Conservation (phyloP, 2,797 vertebrate genomes). For the Characodon lateralis region DNA sequence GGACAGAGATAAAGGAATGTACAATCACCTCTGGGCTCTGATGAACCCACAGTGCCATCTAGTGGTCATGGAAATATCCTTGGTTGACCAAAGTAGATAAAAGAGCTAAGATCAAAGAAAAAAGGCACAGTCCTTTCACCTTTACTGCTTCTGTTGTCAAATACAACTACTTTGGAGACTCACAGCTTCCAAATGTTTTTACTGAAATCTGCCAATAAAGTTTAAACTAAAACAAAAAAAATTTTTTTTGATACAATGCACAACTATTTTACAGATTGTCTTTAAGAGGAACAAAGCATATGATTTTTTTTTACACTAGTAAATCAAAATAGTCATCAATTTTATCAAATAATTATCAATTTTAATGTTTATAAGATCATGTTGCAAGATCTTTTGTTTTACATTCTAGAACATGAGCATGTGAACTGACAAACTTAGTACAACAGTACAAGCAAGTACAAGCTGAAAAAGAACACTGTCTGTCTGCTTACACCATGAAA, state of each 20-base stretch:
- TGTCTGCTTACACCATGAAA: not conserved
- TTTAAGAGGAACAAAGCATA: not conserved
- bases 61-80: slow-evolving; percentile 33
- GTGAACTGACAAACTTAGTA: not conserved
- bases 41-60: slow-evolving; percentile 61
- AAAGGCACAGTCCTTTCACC: slow-evolving; percentile 26
- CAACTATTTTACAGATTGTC: slow-evolving; percentile 20
- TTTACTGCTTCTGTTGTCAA: slow-evolving; percentile 31
- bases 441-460: not conserved
- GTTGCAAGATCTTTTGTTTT: slow-evolving; percentile 7
- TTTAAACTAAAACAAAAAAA: slow-evolving; percentile 16
- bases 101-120: slow-evolving; percentile 21
- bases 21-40: slow-evolving; percentile 11
- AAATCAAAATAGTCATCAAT: not conserved
- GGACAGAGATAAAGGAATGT: slow-evolving; percentile 51
- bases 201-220: slow-evolving; percentile 3
- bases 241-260: slow-evolving; percentile 27
- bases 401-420: not conserved
- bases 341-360: not conserved
- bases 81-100: not conserved
- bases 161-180: slow-evolving; percentile 6
- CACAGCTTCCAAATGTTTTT: slow-evolving; percentile 18
- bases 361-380: not conserved
- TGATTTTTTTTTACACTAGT: slow-evolving; percentile 1
- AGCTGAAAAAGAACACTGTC: not conserved